Evolutionary conservation across 2,888 invertebrate species (phyloP).

Genomic region (Polyommatus iphigenia): DNA sequence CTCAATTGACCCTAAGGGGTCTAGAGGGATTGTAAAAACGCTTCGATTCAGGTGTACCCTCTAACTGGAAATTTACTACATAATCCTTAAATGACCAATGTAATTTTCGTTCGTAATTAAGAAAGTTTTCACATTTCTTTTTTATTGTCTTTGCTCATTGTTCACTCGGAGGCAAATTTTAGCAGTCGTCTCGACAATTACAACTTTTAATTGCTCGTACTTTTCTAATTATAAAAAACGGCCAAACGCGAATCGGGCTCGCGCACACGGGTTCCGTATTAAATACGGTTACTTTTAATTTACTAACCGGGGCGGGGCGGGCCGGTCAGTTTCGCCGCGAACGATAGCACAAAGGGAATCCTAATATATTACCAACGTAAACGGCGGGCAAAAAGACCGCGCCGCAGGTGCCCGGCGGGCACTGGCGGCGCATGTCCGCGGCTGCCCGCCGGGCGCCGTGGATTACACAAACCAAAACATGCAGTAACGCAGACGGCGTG

Average conservation of each 20-base stretch:
- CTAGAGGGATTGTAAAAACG: too few species aligned
- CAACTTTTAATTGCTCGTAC: conserved; percentile 78
- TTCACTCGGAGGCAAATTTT: conserved; percentile 68
- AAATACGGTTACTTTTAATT: background rate
- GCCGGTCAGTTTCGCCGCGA: too few species aligned
- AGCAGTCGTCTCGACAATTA: conserved; percentile 73
- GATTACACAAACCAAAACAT: too few species aligned
- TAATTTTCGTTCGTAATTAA: conserved; percentile 66
- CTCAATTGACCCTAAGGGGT: too few species aligned
- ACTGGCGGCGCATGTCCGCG: too few species aligned
- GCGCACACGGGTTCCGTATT: background rate
- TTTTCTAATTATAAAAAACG: conserved; percentile 76
- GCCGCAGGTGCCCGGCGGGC: too few species aligned
- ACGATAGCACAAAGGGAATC: too few species aligned
- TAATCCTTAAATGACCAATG: conserved; percentile 46
- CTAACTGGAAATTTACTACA: conserved; percentile 28
- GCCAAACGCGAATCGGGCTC: background rate
- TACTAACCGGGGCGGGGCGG: too few species aligned
- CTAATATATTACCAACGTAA: too few species aligned
- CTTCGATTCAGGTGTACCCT: background rate
- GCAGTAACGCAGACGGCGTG: too few species aligned
- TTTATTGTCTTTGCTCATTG: conserved; percentile 72
- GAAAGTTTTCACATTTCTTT: conserved; percentile 71
- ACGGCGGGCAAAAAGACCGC: too few species aligned
- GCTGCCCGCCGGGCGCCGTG: too few species aligned